Percentiles rank a stretch among this genome's conserved stretches.
These are phyloP conservation scores for Dyspetes luteomarginatus DNA, from an alignment of 2,888 invertebrate genomes.

Conservation along the genomic window DNA sequence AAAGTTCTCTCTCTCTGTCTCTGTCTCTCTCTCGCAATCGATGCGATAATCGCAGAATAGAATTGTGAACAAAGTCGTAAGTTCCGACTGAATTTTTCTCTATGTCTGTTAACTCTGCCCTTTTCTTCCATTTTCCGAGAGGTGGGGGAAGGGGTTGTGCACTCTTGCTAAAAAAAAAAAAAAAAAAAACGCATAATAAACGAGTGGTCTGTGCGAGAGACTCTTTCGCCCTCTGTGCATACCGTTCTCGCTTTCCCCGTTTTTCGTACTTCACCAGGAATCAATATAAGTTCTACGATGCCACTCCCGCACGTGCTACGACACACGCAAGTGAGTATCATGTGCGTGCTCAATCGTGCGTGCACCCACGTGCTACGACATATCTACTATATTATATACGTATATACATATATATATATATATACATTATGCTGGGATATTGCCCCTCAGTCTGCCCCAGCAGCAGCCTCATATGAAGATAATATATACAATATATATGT, in stretches of 20 bases:
- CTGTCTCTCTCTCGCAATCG: neutral
- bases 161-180: no score
- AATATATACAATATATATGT: neutral
- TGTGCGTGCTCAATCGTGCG: constrained; percentile 47
- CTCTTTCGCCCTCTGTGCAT: constrained; percentile 3
- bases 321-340: constrained; percentile 62
- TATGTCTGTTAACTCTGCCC: neutral
- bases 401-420: neutral
- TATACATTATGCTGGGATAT: neutral
- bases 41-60: constrained; percentile 1
- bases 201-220: constrained; percentile 13
- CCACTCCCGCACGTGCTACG: constrained; percentile 63
- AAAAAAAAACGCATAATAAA: constrained; percentile 38
- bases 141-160: neutral
- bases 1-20: neutral
- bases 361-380: constrained; percentile 57
- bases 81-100: neutral
- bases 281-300: constrained; percentile 64
- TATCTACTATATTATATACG: constrained; percentile 2
- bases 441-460: neutral
- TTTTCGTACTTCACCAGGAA: constrained; percentile 71
- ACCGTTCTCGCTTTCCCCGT: constrained; percentile 5
- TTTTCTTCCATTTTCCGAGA: neutral
- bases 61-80: constrained; percentile 18
- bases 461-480: neutral